Evolutionary conservation across 2,888 invertebrate species (phyloP), one percentile per base, ranked within the genome.

Genomic region (Muschampia plurimacula): DNA sequence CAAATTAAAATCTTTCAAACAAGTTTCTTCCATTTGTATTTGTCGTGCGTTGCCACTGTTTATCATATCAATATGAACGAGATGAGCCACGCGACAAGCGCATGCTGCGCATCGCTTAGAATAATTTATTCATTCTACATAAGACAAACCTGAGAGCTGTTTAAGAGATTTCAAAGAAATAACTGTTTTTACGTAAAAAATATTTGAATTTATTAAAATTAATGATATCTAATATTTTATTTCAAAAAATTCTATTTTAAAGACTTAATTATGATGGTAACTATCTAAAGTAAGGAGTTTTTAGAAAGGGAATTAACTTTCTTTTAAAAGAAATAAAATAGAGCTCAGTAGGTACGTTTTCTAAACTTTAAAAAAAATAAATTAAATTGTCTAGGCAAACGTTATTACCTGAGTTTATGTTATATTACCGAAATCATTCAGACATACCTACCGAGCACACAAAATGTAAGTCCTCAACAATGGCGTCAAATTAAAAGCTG

Each of bases 21-120:
- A 28, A 69, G 74, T 77, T 76, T 66, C 32, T 67, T 77, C 69
- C 69, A 72, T 73, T 70, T 65, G 72, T 44, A 52, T 72, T 64
- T 32, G 12, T 32, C 59, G 59, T 32, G 32, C 32, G 59, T 32
- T 32, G 32, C 32, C 28, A 12, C 49, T 66, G 72, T 79, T 79
- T 79, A 78, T 72, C 78, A 81, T 81, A 78, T 80, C 77, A 79
- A 80, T 76, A 66, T 75, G 39, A 13, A 28, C 28, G n/a, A 63
- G 69, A 69, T 63, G 63, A 13, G 69, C 15, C 69, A 62, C 62
- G 69, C 41, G 52, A 59, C 59, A 59, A 32, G 32, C 12, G 13
- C 59, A 8, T 32, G 59, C 32, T 32, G 59, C 32, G 59, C 32
- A 32, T 32, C 32, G 28, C 28, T 59, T 3, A 32, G 13, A 15